phyloP scores from a whole-genome alignment of 2,113 vertebrate species.

The Proteles cristata region DNA sequence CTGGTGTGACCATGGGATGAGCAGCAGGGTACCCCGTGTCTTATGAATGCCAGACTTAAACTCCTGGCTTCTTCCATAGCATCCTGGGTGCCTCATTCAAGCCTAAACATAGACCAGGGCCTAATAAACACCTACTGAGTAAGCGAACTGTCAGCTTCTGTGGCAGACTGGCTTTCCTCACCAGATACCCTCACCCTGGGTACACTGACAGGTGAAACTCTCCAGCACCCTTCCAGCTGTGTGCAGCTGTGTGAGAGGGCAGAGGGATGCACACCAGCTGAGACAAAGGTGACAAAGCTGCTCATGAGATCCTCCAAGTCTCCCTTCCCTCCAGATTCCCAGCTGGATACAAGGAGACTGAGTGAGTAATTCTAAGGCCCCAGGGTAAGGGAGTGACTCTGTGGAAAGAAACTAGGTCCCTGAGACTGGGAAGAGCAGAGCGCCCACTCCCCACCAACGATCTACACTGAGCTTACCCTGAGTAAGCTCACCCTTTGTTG shows the following conservation, averaged over 20 bases:
- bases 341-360: background rate
- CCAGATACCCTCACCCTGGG: background rate
- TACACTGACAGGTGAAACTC: background rate
- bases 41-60: background rate
- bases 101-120: background rate
- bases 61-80: background rate
- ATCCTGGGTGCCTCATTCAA: background rate
- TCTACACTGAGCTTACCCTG: background rate
- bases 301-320: background rate
- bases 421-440: background rate
- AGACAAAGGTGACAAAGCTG: background rate
- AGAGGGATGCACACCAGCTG: background rate
- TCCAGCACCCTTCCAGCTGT: background rate
- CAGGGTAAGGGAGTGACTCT: background rate
- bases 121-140: background rate
- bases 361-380: background rate
- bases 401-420: background rate
- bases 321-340: background rate
- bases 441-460: accelerated
- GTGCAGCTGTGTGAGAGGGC: background rate
- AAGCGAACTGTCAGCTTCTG: background rate
- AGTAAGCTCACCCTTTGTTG: background rate
- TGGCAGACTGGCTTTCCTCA: background rate
- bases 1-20: background rate
- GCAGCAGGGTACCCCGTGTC: background rate